Base-by-base conservation (phyloP, 2,888 invertebrate species). In the Fragum sueziense region DNA sequence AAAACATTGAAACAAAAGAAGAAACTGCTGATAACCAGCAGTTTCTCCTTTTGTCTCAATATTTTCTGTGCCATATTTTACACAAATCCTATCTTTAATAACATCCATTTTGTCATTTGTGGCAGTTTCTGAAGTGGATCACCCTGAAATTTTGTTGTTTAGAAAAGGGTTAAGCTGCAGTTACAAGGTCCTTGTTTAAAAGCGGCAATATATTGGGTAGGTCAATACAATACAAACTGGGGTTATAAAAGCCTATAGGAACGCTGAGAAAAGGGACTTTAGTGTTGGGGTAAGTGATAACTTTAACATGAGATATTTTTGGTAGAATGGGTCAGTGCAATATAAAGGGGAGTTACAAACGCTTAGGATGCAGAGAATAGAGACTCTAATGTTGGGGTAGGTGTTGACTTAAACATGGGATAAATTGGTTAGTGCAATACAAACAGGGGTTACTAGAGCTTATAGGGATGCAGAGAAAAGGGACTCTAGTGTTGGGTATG, bases 121-220 rank as follows among this genome's bases (percentile, higher is more conserved):
- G n/a, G n/a, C n/a, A n/a, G n/a, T n/a, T n/a, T n/a, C n/a, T n/a
- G n/a, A n/a, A n/a, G n/a, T n/a, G n/a, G n/a, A n/a, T n/a, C n/a
- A n/a, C n/a, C n/a, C n/a, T n/a, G n/a, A n/a, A n/a, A n/a, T n/a
- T n/a, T n/a, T n/a, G n/a, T n/a, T n/a, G n/a, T n/a, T n/a, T n/a
- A n/a, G n/a, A n/a, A n/a, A n/a, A n/a, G n/a, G n/a, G n/a, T n/a
- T n/a, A n/a, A n/a, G n/a, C n/a, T n/a, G n/a, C n/a, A n/a, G n/a
- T n/a, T n/a, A n/a, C n/a, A n/a, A n/a, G n/a, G n/a, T n/a, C n/a
- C n/a, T n/a, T n/a, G n/a, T 96, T 90, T 99, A 99, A 94, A 96
- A 98, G 94, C 95, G 99, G n/a, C 99, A 99, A 95, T 98, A 99
- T 0, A 99, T 99, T 92, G 97, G 97, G 22, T 99, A 99, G 99